These are phyloP conservation scores for Pachycephala philippinensis DNA, from an alignment of 2,113 vertebrate genomes.

Conservation along the genomic window DNA sequence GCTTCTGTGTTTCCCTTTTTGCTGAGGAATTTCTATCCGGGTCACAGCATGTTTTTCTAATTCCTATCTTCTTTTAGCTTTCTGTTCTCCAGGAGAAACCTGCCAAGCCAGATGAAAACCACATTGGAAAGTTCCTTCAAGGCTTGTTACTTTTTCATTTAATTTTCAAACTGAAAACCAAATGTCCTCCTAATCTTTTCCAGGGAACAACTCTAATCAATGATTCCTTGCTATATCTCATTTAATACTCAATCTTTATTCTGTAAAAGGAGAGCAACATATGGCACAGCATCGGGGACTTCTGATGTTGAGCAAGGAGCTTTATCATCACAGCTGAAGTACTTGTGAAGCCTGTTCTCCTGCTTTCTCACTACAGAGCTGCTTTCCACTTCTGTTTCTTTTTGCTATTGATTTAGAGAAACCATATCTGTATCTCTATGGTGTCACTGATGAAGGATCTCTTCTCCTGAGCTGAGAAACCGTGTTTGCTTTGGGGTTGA, in stretches of 20 bases:
- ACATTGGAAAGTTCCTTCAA: conserved; percentile 39
- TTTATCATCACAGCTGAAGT: background rate
- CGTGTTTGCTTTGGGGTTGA: background rate
- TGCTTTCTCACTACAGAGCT: background rate
- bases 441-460: background rate
- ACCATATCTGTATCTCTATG: background rate
- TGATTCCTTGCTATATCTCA: background rate
- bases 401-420: background rate
- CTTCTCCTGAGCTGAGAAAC: background rate
- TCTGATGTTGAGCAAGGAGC: background rate
- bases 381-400: background rate
- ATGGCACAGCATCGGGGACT: background rate
- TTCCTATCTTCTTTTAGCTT: background rate
- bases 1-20: background rate
- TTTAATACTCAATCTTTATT: background rate
- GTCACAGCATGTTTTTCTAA: background rate
- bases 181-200: conserved; percentile 26
- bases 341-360: background rate
- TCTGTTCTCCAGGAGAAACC: background rate
- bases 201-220: background rate
- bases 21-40: background rate
- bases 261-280: background rate
- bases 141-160: background rate
- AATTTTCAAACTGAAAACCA: conserved; percentile 18
- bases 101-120: conserved; percentile 43